Evolutionary conservation across 2,113 vertebrate species (phyloP).

Genomic region (Xenopus laevis): DNA sequence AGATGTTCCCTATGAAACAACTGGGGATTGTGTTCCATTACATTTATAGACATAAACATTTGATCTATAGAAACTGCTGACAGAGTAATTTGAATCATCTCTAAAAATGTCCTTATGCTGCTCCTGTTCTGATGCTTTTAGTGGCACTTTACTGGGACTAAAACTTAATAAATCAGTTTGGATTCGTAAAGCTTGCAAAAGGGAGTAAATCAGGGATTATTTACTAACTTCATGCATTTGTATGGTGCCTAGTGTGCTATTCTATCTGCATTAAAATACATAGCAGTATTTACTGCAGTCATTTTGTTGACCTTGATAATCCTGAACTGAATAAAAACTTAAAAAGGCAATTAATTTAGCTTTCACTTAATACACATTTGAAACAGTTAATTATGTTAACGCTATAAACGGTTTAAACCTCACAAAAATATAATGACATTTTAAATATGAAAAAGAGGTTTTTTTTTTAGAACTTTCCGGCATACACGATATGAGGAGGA

Average conservation of each 20-base stretch:
- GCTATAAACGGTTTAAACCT: background rate
- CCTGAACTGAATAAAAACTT: background rate
- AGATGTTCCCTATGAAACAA: background rate
- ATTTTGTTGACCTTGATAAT: conserved; percentile 26
- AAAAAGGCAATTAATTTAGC: background rate
- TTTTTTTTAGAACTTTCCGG: too few relatives aligned
- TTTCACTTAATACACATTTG: background rate
- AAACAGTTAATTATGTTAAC: background rate
- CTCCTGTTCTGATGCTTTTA: conserved; percentile 28
- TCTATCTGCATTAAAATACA: conserved; percentile 9
- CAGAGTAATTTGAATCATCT: conserved; percentile 6
- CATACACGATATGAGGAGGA: too few relatives aligned
- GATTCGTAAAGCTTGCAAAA: conserved; percentile 2
- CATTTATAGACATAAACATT: conserved; percentile 19
- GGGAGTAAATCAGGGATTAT: conserved; percentile 30
- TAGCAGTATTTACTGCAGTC: conserved; percentile 2
- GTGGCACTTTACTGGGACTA: conserved; percentile 25
- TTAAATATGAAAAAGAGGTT: too few relatives aligned
- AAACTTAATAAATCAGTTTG: conserved; percentile 37
- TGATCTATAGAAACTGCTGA: conserved; percentile 26
- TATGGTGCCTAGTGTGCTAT: conserved; percentile 14
- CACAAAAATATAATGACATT: too few relatives aligned
- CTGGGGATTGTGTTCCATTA: background rate
- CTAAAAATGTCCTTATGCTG: conserved; percentile 16
- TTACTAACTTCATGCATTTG: conserved; percentile 9